These are phyloP conservation scores for Lepisosteus osseus DNA, from an alignment of 2,113 vertebrate species.

Conservation along the genomic window DNA sequence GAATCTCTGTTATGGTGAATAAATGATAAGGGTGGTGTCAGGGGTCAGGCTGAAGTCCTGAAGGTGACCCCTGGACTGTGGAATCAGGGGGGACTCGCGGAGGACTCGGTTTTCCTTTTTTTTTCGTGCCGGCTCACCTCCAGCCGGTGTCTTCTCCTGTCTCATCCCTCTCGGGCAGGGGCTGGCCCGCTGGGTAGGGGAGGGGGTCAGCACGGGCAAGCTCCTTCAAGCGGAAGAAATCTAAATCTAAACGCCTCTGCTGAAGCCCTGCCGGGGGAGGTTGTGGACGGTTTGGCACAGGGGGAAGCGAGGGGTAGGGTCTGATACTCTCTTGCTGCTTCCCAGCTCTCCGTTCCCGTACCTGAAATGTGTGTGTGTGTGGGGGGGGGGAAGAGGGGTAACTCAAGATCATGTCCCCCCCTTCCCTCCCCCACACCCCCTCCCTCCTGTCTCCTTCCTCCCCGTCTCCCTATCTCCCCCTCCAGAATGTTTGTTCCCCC, in stretches of 20 bases:
- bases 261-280: conserved; percentile 1
- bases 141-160: neutral
- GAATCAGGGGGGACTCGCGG: too few species aligned
- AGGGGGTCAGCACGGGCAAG: conserved; percentile 1
- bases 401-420: conserved; percentile 9
- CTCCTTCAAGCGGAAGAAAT: neutral
- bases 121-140: too few species aligned
- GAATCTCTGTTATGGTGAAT: too few species aligned
- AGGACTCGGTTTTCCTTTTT: too few species aligned
- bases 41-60: too few species aligned
- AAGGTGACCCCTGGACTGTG: too few species aligned
- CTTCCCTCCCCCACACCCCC: neutral
- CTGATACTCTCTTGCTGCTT: too few species aligned
- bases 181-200: conserved; percentile 3
- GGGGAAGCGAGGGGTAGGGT: too few species aligned
- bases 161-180: neutral
- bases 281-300: neutral
- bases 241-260: conserved; percentile 8
- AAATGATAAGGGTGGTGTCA: too few species aligned
- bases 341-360: neutral
- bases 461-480: conserved; percentile 9
- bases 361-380: neutral
- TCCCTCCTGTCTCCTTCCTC: conserved; percentile 8
- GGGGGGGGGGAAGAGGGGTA: neutral
- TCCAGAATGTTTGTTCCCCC: conserved; percentile 4